Evolutionary conservation across 2,113 vertebrate species (phyloP), one percentile per base, ranked within the genome.

Genomic region (Anas platyrhynchos): DNA sequence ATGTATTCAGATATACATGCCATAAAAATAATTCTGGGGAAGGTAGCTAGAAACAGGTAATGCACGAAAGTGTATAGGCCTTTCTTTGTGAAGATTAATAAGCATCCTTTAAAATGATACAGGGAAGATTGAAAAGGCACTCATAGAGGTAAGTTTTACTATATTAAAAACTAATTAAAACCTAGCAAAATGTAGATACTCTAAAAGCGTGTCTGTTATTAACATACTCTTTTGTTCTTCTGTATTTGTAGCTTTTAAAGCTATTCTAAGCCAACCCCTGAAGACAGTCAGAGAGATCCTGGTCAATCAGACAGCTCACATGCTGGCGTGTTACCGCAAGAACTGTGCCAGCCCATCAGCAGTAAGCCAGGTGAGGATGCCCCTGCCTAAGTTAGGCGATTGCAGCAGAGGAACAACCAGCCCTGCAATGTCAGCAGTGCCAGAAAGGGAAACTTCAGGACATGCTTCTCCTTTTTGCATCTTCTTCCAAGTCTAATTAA

Each of bases 281-380:
- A 99, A 99, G 98, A 97, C 95, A 2, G 98, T 99, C 88, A 97
- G 98, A 88, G 99, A 99, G 78, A 98, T 99, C 82, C 97, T 99
- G 85, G 97, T 99, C 61, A 99, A 97, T 93, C 99, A 99, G 97
- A 99, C 99, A 0, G 99, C 99, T 46, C 99, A 99, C 95, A 99
- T 99, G 98, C 80, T 99, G 96, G 99, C 99, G 0, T 99, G 99
- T 87, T 99, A 99, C 97, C 98, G 98, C 91, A 99, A 99, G 97
- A 98, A 98, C 88, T 99, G 99, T 18, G 98, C 99, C 55, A 98
- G 94, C 44, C 98, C 99, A 0, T 99, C 99, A 0, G 97, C 99
- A 9, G 98, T 98, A 59, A 99, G 99, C 96, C 99, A 99, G 99
- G 99, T 99, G 91, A 96, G 97, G 6, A 36, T 3, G 21, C 67